phyloP scores from a whole-genome alignment of 92 coral and sea anemone genomes.

The Zoanthus sansibaricus region DNA sequence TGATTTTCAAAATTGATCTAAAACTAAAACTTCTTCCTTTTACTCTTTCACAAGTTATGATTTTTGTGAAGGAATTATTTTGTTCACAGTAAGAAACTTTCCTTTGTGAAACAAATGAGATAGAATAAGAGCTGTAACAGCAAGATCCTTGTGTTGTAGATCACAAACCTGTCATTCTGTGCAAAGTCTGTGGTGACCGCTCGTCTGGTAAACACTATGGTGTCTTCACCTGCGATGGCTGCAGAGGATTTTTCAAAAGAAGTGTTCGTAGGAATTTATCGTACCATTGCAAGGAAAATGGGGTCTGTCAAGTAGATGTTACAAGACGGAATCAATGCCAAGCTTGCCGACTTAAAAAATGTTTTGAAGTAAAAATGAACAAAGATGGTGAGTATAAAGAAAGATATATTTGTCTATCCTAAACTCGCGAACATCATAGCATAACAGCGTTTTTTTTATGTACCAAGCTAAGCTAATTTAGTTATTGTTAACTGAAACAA shows the following conservation, averaged over 20 bases:
- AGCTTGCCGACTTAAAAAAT: conserved; percentile 95
- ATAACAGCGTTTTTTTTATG: neutral
- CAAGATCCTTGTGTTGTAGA: conserved; percentile 52
- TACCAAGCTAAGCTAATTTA: too few relatives aligned
- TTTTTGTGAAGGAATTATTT: neutral
- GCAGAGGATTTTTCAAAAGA: conserved; percentile 96
- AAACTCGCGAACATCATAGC: neutral
- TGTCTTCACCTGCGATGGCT: conserved; percentile 97
- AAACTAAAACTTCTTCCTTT: neutral
- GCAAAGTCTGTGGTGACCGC: conserved; percentile 97
- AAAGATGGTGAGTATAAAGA: conserved; percentile 90
- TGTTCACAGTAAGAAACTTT: neutral
- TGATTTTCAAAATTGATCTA: conserved; percentile 16
- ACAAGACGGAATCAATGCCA: conserved; percentile 98
- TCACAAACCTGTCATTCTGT: conserved; percentile 88
- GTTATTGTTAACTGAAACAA: too few relatives aligned
- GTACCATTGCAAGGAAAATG: conserved; percentile 91
- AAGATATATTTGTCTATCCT: neutral
- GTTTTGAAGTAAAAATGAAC: conserved; percentile 93
- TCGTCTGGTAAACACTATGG: conserved; percentile 99
- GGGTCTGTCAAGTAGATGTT: conserved; percentile 93
- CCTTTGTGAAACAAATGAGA: neutral
- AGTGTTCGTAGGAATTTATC: conserved; percentile 86
- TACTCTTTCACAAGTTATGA: neutral
- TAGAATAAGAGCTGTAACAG: neutral